phyloP scores from a whole-genome alignment of 1,140 invertebrate species.

The Drosophila pachea region DNA sequence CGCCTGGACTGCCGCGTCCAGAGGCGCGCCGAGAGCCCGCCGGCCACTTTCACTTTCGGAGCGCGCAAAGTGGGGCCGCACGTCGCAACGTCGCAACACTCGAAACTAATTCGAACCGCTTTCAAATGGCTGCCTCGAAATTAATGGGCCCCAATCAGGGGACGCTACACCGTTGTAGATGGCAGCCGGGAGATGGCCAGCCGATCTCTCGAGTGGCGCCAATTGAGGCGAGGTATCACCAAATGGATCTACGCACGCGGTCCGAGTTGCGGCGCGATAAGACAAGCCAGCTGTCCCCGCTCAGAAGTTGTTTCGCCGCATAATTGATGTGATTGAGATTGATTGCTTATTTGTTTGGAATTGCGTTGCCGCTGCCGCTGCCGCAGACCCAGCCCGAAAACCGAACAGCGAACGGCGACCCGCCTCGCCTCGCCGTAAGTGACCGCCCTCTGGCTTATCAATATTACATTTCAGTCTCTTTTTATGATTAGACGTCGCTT shows the following conservation, averaged over 20 bases:
- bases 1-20: background rate
- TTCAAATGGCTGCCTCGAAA: constrained; percentile 67
- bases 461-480: constrained; percentile 62
- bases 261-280: constrained; percentile 50
- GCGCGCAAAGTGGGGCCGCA: constrained; percentile 23
- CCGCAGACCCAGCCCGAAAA: constrained; percentile 8
- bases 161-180: constrained; percentile 2
- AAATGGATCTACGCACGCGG: no score
- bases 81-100: constrained; percentile 56
- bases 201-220: no score
- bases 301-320: constrained; percentile 64
- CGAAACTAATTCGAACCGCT: constrained; percentile 70
- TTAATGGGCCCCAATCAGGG: constrained; percentile 65
- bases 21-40: constrained; percentile 49
- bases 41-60: constrained; percentile 56
- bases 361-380: background rate
- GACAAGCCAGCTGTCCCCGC: constrained; percentile 44
- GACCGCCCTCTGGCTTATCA: constrained; percentile 68
- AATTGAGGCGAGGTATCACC: no score
- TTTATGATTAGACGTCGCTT: constrained; percentile 32
- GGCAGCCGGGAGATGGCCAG: no score
- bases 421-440: no score
- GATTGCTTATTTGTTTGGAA: constrained; percentile 67
- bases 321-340: constrained; percentile 77
- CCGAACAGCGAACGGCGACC: no score